Evolutionary conservation across 1,140 invertebrate species (phyloP), one percentile per base, ranked within the genome.

Genomic region (Lanistes nyassanus): DNA sequence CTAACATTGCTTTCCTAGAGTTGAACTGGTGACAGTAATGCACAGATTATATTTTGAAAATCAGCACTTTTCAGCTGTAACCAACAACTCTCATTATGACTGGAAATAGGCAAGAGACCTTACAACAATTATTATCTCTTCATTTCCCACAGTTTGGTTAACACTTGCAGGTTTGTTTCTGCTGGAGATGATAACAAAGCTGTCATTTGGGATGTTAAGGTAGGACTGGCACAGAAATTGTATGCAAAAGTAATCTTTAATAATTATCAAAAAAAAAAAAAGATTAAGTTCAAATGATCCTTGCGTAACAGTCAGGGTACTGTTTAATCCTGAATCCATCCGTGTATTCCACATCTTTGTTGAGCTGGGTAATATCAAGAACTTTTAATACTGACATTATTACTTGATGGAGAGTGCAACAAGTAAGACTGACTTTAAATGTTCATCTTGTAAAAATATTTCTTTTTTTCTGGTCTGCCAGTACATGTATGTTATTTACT

Each of bases 191-290:
- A 86, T 75, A 77, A 79, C 65, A 71, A 80, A 70, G 80, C 79
- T 39, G 76, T 83, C 64, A 75, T 86, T 26, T 86, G 84, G 84
- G 82, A 86, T 62, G 76, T 83, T 34, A 78, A 83, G 81, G 84
- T 86, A 80, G 65, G 55, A 29, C 1, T 53, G n/a, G n/a, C n/a
- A n/a, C n/a, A n/a, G n/a, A n/a, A 42, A 67, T 56, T 66, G 29
- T 69, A n/a, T 75, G n/a, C n/a, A n/a, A n/a, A 29, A 6, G 42
- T 9, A 47, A 47, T 16, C 42, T 60, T 70, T 34, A 53, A 2
- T 58, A 34, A 70, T 36, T 76, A 72, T n/a, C 21, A 74, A 74
- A 11, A 37, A n/a, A n/a, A n/a, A n/a, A n/a, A n/a, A n/a, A n/a
- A n/a, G n/a, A n/a, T n/a, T 65, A 26, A 29, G 55, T 65, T n/a